phyloP scores from a whole-genome alignment of 2,888 invertebrate species.

The Keiferia lycopersicella region DNA sequence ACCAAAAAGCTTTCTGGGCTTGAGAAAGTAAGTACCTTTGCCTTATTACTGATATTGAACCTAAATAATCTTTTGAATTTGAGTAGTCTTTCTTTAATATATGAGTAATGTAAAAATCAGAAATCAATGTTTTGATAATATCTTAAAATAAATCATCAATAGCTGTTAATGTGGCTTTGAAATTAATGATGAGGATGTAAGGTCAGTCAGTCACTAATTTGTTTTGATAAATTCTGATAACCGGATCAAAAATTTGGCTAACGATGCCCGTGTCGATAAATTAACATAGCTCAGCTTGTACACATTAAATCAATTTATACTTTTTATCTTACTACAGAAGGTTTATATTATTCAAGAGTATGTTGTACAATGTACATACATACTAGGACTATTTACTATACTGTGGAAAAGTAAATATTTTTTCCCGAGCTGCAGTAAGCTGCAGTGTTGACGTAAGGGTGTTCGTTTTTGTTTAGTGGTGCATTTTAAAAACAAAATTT shows the following conservation, averaged over 20 bases:
- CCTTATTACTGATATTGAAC: neutral
- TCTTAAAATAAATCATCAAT: slow-evolving; percentile 11
- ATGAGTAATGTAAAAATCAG: neutral
- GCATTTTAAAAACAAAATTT: no score
- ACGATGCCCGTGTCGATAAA: neutral
- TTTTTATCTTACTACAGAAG: no score
- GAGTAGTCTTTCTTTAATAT: neutral
- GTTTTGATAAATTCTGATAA: slow-evolving; percentile 14
- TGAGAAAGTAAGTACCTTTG: slow-evolving; percentile 81
- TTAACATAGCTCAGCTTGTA: neutral
- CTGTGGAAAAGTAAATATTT: no score
- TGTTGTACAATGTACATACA: no score
- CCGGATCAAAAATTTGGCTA: slow-evolving; percentile 9
- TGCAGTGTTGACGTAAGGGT: no score
- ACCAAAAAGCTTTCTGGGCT: slow-evolving; percentile 86
- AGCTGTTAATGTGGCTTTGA: slow-evolving; percentile 1
- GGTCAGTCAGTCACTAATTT: slow-evolving; percentile 6
- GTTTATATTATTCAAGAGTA: no score
- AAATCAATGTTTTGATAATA: neutral
- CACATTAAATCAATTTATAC: no score
- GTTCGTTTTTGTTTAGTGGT: no score
- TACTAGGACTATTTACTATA: no score
- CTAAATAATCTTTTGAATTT: no score
- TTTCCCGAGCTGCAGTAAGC: no score
- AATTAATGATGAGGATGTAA: neutral